phyloP scores from a whole-genome alignment of 2,888 invertebrate genomes.

The Abscondita cerata region DNA sequence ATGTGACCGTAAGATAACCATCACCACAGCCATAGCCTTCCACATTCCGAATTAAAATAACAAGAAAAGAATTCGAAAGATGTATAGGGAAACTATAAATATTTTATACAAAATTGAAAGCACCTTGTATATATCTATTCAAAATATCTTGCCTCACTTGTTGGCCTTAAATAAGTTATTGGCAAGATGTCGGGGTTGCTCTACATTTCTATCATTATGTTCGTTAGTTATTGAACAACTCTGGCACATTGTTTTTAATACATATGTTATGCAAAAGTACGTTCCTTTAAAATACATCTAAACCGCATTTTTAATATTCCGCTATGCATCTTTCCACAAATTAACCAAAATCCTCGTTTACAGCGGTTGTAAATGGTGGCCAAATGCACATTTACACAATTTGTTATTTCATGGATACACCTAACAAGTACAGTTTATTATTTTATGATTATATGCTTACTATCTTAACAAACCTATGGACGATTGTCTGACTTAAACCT shows the following conservation, averaged over 20 bases:
- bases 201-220: no score
- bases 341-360: constrained; percentile 18
- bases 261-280: constrained; percentile 30
- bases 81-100: not conserved
- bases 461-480: no score
- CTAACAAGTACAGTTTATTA: no score
- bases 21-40: not conserved
- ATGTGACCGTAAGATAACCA: no score
- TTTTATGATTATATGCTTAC: no score
- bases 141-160: not conserved
- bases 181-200: no score
- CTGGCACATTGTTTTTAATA: no score
- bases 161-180: no score
- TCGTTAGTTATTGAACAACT: no score
- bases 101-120: not conserved
- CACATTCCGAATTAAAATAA: not conserved
- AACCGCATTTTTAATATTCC: constrained; percentile 28
- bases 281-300: constrained; percentile 25
- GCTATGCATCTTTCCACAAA: constrained; percentile 30
- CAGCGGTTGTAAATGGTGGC: not conserved
- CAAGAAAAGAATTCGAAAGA: not conserved
- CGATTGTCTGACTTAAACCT: no score
- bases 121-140: constrained; percentile 10
- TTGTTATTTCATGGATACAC: constrained; percentile 6
- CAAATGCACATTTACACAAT: not conserved